Evolutionary conservation across 2,797 vertebrate species (phyloP).

Genomic region (Pachyuromys duprasi): DNA sequence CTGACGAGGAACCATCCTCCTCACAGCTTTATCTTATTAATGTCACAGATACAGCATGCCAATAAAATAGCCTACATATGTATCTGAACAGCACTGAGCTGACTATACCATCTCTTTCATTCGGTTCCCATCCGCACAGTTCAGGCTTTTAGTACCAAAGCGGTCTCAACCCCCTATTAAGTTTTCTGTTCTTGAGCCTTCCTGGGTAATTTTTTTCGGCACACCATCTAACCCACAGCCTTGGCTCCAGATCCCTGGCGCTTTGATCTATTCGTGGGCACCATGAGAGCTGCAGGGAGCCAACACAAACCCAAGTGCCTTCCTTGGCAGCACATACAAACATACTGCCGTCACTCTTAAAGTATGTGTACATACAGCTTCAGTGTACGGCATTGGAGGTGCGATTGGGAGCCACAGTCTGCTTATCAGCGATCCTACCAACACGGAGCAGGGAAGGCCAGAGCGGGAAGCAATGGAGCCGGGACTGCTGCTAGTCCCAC

Average conservation of each 20-base stretch:
- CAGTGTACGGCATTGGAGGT: background rate
- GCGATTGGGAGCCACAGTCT: background rate
- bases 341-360: background rate
- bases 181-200: background rate
- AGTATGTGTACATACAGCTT: background rate
- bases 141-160: conserved; percentile 21
- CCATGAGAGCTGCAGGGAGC: background rate
- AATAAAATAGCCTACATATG: conserved; percentile 50
- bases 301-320: conserved; percentile 21
- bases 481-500: background rate
- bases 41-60: conserved; percentile 50
- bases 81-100: conserved; percentile 6
- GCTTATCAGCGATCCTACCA: background rate
- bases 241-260: background rate
- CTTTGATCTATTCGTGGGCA: background rate
- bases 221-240: background rate
- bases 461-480: background rate
- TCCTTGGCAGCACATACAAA: conserved; percentile 9
- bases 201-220: background rate
- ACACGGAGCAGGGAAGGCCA: background rate
- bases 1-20: conserved; percentile 65
- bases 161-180: background rate
- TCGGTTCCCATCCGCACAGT: background rate
- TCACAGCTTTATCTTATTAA: conserved; percentile 61
- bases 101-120: background rate